These are phyloP conservation scores for Eunapius fragilis DNA, from an alignment of 37 sponge, comb jelly and placozoan species.

Conservation along the genomic window DNA sequence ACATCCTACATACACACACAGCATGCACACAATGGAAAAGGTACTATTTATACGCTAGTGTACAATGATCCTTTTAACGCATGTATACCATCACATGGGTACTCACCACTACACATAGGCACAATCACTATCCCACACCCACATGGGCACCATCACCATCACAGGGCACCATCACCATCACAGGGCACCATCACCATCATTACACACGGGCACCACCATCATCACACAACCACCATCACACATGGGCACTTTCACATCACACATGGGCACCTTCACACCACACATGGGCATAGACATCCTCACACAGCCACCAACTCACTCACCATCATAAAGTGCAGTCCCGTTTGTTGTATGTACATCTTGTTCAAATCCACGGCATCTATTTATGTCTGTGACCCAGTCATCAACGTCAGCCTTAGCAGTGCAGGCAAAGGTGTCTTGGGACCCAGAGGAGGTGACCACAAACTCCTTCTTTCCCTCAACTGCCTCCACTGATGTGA, in stretches of 20 bases:
- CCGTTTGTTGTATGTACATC: not conserved
- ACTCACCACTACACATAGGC: no score
- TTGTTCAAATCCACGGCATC: not conserved
- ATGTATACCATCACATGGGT: not conserved
- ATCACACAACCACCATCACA: no score
- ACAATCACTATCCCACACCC: not conserved
- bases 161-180: no score
- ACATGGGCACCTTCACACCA: no score
- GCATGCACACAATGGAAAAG: no score
- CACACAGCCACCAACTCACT: not conserved
- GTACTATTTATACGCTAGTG: no score
- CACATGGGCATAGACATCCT: not conserved
- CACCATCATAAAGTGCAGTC: not conserved
- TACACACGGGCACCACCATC: no score
- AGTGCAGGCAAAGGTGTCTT: slow-evolving; percentile 32
- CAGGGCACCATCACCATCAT: no score
- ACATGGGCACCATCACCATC: no score
- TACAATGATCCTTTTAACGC: not conserved
- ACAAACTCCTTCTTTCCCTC: slow-evolving; percentile 38
- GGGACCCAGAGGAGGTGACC: slow-evolving; percentile 12
- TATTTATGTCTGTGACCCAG: slow-evolving; percentile 47
- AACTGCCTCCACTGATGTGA: slow-evolving; percentile 4
- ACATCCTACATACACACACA: no score
- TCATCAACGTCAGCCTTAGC: slow-evolving; percentile 65
- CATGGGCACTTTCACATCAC: no score